Base-by-base conservation (phyloP, 2,888 invertebrate species). In the Caprella mutica region DNA sequence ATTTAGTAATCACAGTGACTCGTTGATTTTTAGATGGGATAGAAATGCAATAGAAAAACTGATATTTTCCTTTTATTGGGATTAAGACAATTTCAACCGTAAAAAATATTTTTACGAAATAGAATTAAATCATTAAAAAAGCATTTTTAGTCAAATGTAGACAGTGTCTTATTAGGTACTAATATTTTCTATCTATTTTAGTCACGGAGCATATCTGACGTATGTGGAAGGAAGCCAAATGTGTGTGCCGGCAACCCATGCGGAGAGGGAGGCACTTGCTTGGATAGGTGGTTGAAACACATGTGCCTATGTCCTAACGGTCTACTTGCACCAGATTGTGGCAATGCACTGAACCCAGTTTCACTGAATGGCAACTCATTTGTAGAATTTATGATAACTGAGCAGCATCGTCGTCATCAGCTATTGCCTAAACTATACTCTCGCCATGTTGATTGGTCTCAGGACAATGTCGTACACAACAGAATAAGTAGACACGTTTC, bases 361-460 rank as follows among this genome's bases (percentile, higher is more conserved):
- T 86, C 84, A 6, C 77, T 94, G 17, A 81, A 80, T 56, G 82
- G 83, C 66, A 87, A 84, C 63, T 85, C 85, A 12, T 85, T 81
- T 69, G 75, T 93, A 1, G 84, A 85, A 65, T 90, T 86, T 67
- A 74, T 74, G 65, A 48, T 59, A 66, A 85, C 87, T 1, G 88
- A 91, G 69, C 86, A 85, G 68, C 88, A 89, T 72, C 78, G 85
- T 61, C 77, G 93, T 69, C 87, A 91, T 81, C 88, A 90, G 70
- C 76, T 91, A 5, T 72, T 93, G 44, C 88, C 89, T 66, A 79
- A 80, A 53, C 77, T 90, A 27, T 89, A 89, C 69, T 77, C 79
- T 29, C 84, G 85, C 3, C 3, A 69, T 4, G 59, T 65, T n/a
- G 62, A 58, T 24, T n/a, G n/a, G n/a, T n/a, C n/a, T n/a, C n/a